phyloP scores from a whole-genome alignment of 2,113 vertebrate genomes.

The Neomonachus schauinslandi region DNA sequence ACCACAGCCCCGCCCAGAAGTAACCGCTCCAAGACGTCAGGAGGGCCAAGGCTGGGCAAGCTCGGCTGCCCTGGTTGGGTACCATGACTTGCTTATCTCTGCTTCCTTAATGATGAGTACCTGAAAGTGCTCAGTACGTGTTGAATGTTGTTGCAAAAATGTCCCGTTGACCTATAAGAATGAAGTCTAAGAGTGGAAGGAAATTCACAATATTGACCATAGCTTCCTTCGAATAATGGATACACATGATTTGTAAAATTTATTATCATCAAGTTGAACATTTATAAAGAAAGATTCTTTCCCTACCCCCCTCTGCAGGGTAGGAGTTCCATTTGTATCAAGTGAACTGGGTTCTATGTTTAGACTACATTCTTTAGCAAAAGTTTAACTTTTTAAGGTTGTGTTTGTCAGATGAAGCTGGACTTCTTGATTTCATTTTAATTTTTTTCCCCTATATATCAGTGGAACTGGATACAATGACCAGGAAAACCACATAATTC shows the following conservation, averaged over 20 bases:
- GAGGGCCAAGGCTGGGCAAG: not conserved
- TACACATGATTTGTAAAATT: no score
- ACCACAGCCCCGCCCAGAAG: rapidly evolving
- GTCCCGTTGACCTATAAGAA: not conserved
- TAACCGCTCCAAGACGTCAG: rapidly evolving
- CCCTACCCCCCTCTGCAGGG: no score
- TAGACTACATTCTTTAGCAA: not conserved
- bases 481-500: not conserved
- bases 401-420: not conserved
- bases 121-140: no score
- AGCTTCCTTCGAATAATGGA: not conserved
- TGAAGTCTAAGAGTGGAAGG: no score
- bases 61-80: rapidly evolving
- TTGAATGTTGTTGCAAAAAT: no score
- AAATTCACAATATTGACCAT: rapidly evolving
- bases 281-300: not conserved
- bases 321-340: not conserved
- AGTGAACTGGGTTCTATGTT: not conserved
- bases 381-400: not conserved
- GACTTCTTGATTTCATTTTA: not conserved
- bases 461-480: not conserved
- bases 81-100: rapidly evolving
- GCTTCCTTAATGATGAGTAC: no score
- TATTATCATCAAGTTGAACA: rapidly evolving
- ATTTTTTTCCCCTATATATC: not conserved